Evolutionary conservation across 1,140 invertebrate species (phyloP).

Genomic region (Drosophila nebulosa): DNA sequence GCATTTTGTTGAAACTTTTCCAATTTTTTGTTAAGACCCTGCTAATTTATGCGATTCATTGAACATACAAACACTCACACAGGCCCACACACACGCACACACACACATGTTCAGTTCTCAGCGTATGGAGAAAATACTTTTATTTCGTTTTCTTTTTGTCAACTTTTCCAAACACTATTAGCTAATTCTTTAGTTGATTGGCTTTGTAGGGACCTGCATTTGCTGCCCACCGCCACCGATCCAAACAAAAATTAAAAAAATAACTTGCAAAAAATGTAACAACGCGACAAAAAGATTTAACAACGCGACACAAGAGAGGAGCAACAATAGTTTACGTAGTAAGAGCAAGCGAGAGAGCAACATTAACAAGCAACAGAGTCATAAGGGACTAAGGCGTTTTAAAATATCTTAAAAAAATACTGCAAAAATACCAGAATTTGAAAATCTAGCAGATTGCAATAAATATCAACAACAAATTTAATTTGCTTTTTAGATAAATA

Average conservation of each 20-base stretch:
- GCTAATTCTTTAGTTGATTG: conserved; percentile 12
- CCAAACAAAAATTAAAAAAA: conserved; percentile 6
- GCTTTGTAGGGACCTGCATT: not conserved
- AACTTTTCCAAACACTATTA: not conserved
- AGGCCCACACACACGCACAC: conserved; percentile 11
- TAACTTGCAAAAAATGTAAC: conserved; percentile 57
- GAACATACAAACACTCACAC: conserved; percentile 36
- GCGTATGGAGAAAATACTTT: conserved; percentile 45
- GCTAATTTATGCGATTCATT: conserved; percentile 54
- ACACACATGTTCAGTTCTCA: conserved; percentile 45
- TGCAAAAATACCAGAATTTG: not conserved
- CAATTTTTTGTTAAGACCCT: conserved; percentile 23
- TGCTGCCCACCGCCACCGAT: conserved; percentile 43
- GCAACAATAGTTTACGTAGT: conserved; percentile 60
- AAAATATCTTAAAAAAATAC: not conserved
- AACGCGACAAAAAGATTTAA: conserved; percentile 63
- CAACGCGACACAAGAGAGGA: conserved; percentile 55
- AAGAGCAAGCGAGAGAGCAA: conserved; percentile 58
- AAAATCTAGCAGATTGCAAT: not conserved
- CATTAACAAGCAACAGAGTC: conserved; percentile 35
- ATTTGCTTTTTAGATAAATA: too few relatives aligned
- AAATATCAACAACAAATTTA: not conserved
- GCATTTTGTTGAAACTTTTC: conserved; percentile 28
- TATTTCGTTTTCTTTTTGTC: conserved; percentile 29
- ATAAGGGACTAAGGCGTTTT: conserved; percentile 23